Conservation (phyloP, 2,797 vertebrate species). For the Pelobates cultripes region DNA sequence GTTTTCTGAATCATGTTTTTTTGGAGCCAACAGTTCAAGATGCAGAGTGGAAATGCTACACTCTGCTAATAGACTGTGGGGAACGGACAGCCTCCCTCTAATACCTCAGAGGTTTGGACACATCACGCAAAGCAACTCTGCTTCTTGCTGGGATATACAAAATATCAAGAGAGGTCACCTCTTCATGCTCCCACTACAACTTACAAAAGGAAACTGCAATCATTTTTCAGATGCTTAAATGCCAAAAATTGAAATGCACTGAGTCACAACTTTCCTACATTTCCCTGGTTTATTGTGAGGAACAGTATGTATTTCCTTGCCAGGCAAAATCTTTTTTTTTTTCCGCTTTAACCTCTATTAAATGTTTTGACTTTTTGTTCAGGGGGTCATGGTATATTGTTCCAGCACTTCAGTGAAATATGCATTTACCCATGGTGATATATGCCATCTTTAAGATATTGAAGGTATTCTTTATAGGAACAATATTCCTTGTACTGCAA, state of each 20-base stretch:
- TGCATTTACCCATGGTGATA: not conserved
- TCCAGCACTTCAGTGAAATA: conserved; percentile 17
- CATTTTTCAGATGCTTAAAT: conserved; percentile 76
- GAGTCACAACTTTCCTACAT: conserved; percentile 68
- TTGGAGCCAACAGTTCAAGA: conserved; percentile 15
- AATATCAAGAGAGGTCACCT: conserved; percentile 70
- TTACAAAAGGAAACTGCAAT: conserved; percentile 73
- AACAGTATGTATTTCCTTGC: conserved; percentile 77
- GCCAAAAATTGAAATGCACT: conserved; percentile 47
- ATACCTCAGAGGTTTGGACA: conserved; percentile 39
- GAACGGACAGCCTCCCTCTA: conserved; percentile 8
- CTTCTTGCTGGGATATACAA: conserved; percentile 57
- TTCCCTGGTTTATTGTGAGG: conserved; percentile 71
- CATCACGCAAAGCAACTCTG: conserved; percentile 61
- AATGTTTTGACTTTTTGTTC: conserved; percentile 58
- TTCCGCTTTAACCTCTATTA: conserved; percentile 77
- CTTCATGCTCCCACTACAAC: conserved; percentile 61
- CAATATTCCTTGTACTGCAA: too few relatives aligned
- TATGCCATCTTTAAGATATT: not conserved
- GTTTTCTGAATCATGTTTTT: conserved; percentile 11
- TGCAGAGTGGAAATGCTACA: conserved; percentile 22
- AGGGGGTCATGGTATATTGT: conserved; percentile 46
- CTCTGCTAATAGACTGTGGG: conserved; percentile 22
- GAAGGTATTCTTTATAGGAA: too few relatives aligned
- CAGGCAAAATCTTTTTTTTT: conserved; percentile 77